These are phyloP conservation scores for Drosophila pseudoananassae DNA, from an alignment of 1,140 invertebrate genomes.

Conservation along the genomic window DNA sequence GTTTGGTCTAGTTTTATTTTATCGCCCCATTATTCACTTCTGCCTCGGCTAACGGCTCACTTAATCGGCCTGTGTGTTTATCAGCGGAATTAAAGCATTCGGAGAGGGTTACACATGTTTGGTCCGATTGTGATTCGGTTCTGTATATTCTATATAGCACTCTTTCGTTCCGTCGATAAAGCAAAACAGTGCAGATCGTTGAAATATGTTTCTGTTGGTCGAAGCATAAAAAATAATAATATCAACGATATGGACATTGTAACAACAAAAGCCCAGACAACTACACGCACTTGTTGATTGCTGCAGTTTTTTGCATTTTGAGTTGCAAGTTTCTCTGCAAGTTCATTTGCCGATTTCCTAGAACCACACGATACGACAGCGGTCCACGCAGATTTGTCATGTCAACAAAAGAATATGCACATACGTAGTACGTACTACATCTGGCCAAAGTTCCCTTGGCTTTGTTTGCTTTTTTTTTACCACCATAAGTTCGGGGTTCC, in stretches of 20 bases:
- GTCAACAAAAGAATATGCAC: conserved; percentile 18
- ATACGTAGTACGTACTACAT: too few relatives aligned
- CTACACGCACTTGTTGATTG: conserved; percentile 66
- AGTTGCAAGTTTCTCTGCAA: neutral
- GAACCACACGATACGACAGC: conserved; percentile 8
- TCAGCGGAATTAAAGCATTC: conserved; percentile 32
- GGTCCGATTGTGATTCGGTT: conserved; percentile 30
- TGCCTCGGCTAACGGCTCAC: conserved; percentile 7
- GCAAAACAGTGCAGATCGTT: conserved; percentile 12
- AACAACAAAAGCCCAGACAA: neutral
- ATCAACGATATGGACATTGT: neutral
- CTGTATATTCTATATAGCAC: conserved; percentile 1
- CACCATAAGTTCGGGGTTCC: conserved; percentile 11
- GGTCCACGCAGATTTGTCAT: conserved; percentile 12
- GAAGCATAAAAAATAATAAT: neutral
- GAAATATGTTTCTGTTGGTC: neutral
- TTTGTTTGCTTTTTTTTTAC: conserved; percentile 22
- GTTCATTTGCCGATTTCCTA: conserved; percentile 16
- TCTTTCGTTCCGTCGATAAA: conserved; percentile 15
- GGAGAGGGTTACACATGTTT: conserved; percentile 43
- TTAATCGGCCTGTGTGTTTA: conserved; percentile 30
- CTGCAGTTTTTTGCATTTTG: conserved; percentile 7
- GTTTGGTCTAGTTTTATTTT: conserved; percentile 1
- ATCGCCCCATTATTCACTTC: conserved; percentile 4
- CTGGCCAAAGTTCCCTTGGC: conserved; percentile 23